A percentile compares a stretch with the other conserved stretches of the same genome.
Conservation (phyloP, 2,888 invertebrate species). For the Chorisops tibialis region DNA sequence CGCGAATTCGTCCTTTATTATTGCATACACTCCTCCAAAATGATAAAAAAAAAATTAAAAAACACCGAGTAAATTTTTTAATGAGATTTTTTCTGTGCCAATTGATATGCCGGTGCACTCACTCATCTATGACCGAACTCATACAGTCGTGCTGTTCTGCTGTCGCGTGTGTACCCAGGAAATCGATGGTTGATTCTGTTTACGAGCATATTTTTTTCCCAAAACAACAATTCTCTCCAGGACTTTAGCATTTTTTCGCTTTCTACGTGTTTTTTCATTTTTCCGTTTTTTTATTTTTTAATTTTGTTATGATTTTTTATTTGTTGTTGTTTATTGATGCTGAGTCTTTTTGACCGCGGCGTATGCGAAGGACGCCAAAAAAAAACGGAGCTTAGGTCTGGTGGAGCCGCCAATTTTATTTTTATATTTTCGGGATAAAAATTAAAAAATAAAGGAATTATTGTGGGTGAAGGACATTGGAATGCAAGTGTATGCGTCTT, state of each 20-base stretch:
- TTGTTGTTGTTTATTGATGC: not conserved
- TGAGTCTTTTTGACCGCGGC: not conserved
- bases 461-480: constrained; percentile 33
- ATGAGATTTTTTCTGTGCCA: constrained; percentile 12
- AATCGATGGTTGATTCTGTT: constrained; percentile 22
- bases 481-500: constrained; percentile 23
- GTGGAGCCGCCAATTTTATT: constrained; percentile 21
- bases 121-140: not conserved
- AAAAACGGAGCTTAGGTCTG: constrained; percentile 1
- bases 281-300: not conserved
- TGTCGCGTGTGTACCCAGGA: constrained; percentile 6
- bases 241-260: constrained; percentile 15
- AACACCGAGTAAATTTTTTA: constrained; percentile 8
- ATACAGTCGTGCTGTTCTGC: not conserved
- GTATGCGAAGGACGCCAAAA: not conserved
- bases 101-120: constrained; percentile 12
- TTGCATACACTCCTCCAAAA: not conserved
- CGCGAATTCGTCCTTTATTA: too few species aligned
- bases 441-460: constrained; percentile 30
- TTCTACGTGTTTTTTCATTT: not conserved
- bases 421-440: constrained; percentile 20
- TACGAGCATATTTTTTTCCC: constrained; percentile 10
- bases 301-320: not conserved
- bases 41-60: not conserved
- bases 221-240: not conserved